Base-by-base conservation (phyloP, 1,140 invertebrate genomes). In the Phymastichus coffea region DNA sequence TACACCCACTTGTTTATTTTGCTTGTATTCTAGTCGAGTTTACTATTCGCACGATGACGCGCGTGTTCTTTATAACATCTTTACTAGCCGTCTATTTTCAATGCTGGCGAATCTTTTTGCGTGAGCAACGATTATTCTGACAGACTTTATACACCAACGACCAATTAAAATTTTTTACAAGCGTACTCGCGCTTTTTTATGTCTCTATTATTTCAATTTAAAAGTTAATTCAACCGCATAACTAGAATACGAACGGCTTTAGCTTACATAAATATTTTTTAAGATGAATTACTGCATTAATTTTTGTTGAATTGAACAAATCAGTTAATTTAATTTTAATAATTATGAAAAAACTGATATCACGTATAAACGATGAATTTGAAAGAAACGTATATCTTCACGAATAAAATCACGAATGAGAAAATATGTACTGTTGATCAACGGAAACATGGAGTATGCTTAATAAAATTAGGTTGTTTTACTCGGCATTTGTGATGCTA, bases 1-100 rank as follows among this genome's bases (percentile, higher is more conserved):
- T 55, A 74, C 70, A 68, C 66, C 64, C 67, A 72, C 70, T 73
- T 75, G 65, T 70, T 73, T 67, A 64, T 66, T 20, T 66, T 26
- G 1, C n/a, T 33, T 23, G 28, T 57, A 14, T 23, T 20, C 10
- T n/a, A n/a, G 23, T 9, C 23, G 17, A 53, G 15, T 53, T 37
- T 38, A 38, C 48, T 20, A 4, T 30, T 40, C 14, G 8, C 6
- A 0, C 26, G n/a, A 53, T 59, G 40, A 53, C 46, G 26, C 22
- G 6, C 2, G 10, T 9, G 38, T 52, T 41, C 28, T n/a, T 8
- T 25, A 14, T 48, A 41, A 43, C 2, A 12, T 59, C 38, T 59
- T 35, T n/a, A 20, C 17, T 46, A 26, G 15, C 17, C 48, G 26
- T 59, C 48, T 53, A 53, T 53, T 49, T 57, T 57, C 7, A 41